Evolutionary conservation across 2,113 vertebrate species (phyloP).

Genomic region (Toxostoma redivivum): DNA sequence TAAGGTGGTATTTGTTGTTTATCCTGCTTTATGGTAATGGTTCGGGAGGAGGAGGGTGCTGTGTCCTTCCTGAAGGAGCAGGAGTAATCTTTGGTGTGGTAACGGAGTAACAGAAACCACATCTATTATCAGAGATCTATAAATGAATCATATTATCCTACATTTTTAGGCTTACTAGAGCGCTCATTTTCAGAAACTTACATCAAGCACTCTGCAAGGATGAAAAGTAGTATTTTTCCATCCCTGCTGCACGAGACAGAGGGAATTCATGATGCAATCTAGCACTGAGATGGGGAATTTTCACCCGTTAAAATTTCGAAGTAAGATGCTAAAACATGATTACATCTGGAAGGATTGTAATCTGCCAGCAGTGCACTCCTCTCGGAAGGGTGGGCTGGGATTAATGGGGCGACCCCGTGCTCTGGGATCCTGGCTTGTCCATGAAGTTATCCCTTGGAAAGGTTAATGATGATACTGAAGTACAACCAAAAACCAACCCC

Average conservation of each 20-base stretch:
- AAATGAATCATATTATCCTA: conserved; percentile 48
- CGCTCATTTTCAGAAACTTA: conserved; percentile 66
- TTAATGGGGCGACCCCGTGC: not conserved
- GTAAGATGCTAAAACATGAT: conserved; percentile 31
- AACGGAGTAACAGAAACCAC: conserved; percentile 45
- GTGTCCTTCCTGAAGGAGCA: conserved; percentile 48
- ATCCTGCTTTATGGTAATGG: conserved; percentile 53
- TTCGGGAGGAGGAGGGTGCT: conserved; percentile 38
- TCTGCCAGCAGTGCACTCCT: not conserved
- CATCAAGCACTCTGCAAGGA: conserved; percentile 47
- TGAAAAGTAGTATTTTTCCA: conserved; percentile 65
- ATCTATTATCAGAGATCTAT: conserved; percentile 48
- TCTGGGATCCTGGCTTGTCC: not conserved
- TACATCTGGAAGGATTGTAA: not conserved
- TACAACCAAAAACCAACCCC: not conserved
- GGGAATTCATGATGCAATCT: conserved; percentile 43
- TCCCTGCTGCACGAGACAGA: conserved; percentile 33
- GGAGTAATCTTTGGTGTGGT: conserved; percentile 32
- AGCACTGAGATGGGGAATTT: conserved; percentile 1
- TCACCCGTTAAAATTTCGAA: conserved; percentile 33
- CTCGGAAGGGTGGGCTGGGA: not conserved
- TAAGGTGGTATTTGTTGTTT: conserved; percentile 50
- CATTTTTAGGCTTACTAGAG: conserved; percentile 57
- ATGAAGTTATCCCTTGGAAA: not conserved
- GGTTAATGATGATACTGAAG: not conserved